phyloP scores from a whole-genome alignment of 2,888 invertebrate species.

The Cheilosia vulpina region DNA sequence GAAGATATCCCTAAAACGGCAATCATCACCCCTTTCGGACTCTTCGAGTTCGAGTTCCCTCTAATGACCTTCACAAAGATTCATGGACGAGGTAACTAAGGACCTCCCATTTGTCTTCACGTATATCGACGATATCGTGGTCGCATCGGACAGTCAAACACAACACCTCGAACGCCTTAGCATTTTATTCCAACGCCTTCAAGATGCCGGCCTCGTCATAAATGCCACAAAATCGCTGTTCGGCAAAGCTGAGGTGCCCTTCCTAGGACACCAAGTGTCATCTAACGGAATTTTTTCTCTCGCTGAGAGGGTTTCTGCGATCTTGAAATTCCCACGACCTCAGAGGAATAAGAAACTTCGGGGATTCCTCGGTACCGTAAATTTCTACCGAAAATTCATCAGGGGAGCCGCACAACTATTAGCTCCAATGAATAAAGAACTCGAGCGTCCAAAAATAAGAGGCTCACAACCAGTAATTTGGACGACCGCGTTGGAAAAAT shows the following conservation, averaged over 20 bases:
- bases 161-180: not conserved
- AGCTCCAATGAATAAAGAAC: too few species aligned
- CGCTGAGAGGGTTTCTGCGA: not conserved
- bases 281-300: not conserved
- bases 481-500: too few species aligned
- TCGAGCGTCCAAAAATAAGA: too few species aligned
- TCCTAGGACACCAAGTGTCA: not conserved
- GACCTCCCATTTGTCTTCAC: not conserved
- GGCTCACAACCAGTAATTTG: too few species aligned
- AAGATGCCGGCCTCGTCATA: not conserved
- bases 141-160: not conserved
- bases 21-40: too few species aligned
- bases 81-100: too few species aligned
- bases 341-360: not conserved
- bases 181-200: not conserved
- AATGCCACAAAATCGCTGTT: not conserved
- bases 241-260: not conserved
- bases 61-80: too few species aligned
- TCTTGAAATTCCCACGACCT: not conserved
- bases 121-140: not conserved
- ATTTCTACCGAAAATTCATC: not conserved
- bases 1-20: constrained; percentile 17
- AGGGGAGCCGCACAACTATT: too few species aligned
- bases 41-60: too few species aligned
- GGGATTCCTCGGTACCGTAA: not conserved